Percentiles rank a stretch among this genome's conserved stretches.
phyloP scores from a whole-genome alignment of 2,888 invertebrate species.

The Erebia ligea region DNA sequence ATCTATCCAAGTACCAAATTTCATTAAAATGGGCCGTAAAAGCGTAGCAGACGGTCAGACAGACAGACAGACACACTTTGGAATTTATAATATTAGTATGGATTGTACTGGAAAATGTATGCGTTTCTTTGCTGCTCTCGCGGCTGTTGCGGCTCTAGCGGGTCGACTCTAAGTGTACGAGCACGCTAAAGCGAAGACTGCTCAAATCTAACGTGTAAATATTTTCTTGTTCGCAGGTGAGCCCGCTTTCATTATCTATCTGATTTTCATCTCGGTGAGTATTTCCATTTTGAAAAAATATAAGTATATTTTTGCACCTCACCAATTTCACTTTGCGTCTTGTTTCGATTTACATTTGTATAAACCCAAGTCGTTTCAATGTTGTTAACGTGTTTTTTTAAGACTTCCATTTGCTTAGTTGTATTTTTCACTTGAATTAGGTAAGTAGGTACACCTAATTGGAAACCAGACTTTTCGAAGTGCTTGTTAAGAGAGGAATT shows the following conservation, averaged over 20 bases:
- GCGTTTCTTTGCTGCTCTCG: not conserved
- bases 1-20: too few species aligned
- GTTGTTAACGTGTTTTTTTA: constrained; percentile 15
- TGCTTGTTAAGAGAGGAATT: not conserved
- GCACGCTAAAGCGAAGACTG: constrained; percentile 41
- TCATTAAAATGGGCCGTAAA: too few species aligned
- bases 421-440: not conserved
- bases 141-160: not conserved
- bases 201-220: constrained; percentile 49
- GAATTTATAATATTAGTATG: too few species aligned
- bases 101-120: too few species aligned
- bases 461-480: not conserved
- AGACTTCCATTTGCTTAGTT: not conserved
- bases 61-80: too few species aligned
- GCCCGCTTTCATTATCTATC: constrained; percentile 44
- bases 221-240: constrained; percentile 53
- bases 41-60: too few species aligned
- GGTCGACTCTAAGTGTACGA: not conserved
- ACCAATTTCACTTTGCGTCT: constrained; percentile 22
- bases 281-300: constrained; percentile 32
- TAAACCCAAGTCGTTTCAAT: constrained; percentile 30
- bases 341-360: constrained; percentile 37
- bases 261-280: constrained; percentile 48
- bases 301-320: constrained; percentile 32
- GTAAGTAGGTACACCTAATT: not conserved